A percentile compares a stretch with the other conserved stretches of the same genome.
Evolutionary conservation across 2,113 vertebrate species (phyloP).

Genomic region (Microtus richardsoni): DNA sequence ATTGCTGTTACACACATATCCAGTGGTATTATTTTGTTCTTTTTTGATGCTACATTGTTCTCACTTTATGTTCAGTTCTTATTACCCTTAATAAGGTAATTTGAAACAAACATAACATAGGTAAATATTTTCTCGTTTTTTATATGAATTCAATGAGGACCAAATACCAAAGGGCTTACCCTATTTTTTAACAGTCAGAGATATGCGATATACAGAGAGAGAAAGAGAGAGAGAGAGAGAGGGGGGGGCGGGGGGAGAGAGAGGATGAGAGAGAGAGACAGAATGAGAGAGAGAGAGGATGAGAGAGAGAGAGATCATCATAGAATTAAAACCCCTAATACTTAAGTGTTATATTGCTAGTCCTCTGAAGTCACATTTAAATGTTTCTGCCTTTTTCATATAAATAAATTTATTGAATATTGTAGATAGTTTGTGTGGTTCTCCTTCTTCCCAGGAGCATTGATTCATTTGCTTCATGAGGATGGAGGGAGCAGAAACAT

Average conservation of each 20-base stretch:
- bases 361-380: neutral
- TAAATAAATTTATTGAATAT: neutral
- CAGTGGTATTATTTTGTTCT: neutral
- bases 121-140: slow-evolving; percentile 35
- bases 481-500: neutral
- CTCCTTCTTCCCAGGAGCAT: neutral
- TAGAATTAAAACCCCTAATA: neutral
- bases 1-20: neutral
- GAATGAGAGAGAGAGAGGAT: no score
- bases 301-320: no score
- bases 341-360: neutral
- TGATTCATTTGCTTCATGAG: neutral
- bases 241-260: no score
- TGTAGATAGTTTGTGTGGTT: neutral
- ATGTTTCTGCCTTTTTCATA: neutral
- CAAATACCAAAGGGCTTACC: neutral
- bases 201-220: no score
- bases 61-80: neutral
- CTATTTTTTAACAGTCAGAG: neutral
- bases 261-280: no score
- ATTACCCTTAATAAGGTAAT: neutral
- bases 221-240: no score
- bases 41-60: neutral
- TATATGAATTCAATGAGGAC: neutral
- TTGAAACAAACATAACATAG: neutral